Evolutionary conservation across 2,113 vertebrate genomes (phyloP), one percentile per base, ranked within the genome.

Genomic region (Equus przewalskii): DNA sequence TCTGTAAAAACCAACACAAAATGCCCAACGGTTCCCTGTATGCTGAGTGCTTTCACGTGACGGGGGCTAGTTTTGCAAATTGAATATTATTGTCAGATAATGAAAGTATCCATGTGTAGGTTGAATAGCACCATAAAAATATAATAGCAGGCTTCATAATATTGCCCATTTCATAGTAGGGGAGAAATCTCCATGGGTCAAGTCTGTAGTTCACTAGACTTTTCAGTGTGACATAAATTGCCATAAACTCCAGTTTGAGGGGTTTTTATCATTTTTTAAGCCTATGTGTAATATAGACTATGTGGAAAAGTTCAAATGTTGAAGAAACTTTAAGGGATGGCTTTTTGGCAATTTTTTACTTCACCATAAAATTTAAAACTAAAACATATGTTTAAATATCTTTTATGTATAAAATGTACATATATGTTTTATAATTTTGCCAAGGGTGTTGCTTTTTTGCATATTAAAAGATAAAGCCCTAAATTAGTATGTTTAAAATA

Each of bases 121-220:
- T 97, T 89, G 97, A 94, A 84, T 82, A 76, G 49, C 46, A 94
- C 88, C 21, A 96, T 89, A 94, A 97, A 97, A 96, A 87, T 93
- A 26, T 18, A 86, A 96, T 91, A 54, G 60, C 4, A 87, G 41
- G 46, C 33, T 97, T 97, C 26, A 84, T 94, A 97, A 95, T 44
- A 51, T 46, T 98, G 58, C 51, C 22, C 3, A 67, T 95, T 98
- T 98, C 41, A 33, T 33, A 88, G 3, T 73, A 69, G 65, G 92
- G 9, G 36, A 54, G 76, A 93, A 28, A 88, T 86, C 3, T 89
- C 58, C 60, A 36, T 65, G 75, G 46, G 65, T 78, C 69, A 60
- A 19, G 89, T 94, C 49, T 56, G 24, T 85, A 81, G n/a, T 81
- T 96, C 93, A 92, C 65, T 51, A 44, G 84, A 70, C 15, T 84